A percentile compares a stretch with the other conserved stretches of the same genome.
Conservation (phyloP, 2,113 vertebrate genomes). For the Xiphophorus maculatus region DNA sequence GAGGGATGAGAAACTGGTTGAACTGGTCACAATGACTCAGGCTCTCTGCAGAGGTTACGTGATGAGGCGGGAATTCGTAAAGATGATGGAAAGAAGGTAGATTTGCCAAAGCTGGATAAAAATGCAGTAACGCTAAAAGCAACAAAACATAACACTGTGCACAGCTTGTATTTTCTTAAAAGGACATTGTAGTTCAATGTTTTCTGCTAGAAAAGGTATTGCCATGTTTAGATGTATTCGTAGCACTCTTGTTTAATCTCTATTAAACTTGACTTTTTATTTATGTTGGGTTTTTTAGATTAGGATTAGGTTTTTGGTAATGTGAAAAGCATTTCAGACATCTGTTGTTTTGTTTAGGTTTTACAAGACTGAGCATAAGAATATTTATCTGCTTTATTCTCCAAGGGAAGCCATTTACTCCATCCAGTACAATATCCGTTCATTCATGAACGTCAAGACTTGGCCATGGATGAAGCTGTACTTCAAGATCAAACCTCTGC, state of each 20-base stretch:
- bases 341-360: not conserved
- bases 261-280: not conserved
- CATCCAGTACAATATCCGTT: constrained; percentile 87
- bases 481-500: constrained; percentile 82
- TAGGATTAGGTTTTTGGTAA: no score
- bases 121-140: constrained; percentile 62
- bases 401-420: constrained; percentile 83
- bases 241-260: not conserved
- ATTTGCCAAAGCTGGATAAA: constrained; percentile 74
- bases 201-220: no score
- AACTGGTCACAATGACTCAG: constrained; percentile 80
- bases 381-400: not conserved
- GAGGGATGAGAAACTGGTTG: constrained; percentile 91
- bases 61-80: constrained; percentile 80
- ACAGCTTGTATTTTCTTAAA: not conserved
- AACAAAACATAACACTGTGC: not conserved
- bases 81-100: constrained; percentile 78
- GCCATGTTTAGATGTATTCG: no score
- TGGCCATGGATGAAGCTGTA: constrained; percentile 86
- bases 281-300: no score
- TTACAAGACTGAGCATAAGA: not conserved
- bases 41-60: constrained; percentile 75
- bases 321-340: no score
- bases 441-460: constrained; percentile 86
- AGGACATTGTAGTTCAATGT: not conserved